These are phyloP conservation scores for Myrmecobius fasciatus DNA, from an alignment of 2,113 vertebrate species.

Conservation along the genomic window DNA sequence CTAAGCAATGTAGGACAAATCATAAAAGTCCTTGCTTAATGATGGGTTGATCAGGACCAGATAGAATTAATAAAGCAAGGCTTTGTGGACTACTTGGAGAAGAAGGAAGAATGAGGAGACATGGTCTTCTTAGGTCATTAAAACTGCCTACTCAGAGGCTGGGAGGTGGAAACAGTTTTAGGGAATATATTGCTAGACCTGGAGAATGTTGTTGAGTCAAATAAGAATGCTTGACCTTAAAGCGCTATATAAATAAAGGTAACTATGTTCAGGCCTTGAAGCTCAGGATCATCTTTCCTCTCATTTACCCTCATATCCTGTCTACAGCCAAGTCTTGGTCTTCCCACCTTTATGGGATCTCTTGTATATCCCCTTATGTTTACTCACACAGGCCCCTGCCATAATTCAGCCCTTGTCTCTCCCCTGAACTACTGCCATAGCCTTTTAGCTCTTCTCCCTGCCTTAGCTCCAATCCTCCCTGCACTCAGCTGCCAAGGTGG, in stretches of 20 bases:
- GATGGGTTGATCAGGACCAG: neutral
- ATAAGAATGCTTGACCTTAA: neutral
- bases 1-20: neutral
- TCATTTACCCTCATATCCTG: neutral
- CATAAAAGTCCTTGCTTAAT: neutral
- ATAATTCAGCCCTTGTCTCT: neutral
- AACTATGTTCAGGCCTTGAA: neutral
- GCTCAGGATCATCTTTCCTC: neutral
- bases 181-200: neutral
- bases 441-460: neutral
- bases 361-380: neutral
- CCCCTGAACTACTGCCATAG: too few relatives aligned
- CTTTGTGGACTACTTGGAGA: constrained; percentile 36
- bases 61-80: neutral
- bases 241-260: neutral
- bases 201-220: neutral
- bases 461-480: neutral
- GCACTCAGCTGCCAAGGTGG: too few relatives aligned
- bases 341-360: neutral
- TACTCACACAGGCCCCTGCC: neutral
- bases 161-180: neutral
- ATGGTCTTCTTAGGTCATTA: neutral
- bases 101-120: neutral
- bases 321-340: neutral
- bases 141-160: neutral